phyloP scores from a whole-genome alignment of 2,888 invertebrate genomes.

The Aleiodes testaceus region DNA sequence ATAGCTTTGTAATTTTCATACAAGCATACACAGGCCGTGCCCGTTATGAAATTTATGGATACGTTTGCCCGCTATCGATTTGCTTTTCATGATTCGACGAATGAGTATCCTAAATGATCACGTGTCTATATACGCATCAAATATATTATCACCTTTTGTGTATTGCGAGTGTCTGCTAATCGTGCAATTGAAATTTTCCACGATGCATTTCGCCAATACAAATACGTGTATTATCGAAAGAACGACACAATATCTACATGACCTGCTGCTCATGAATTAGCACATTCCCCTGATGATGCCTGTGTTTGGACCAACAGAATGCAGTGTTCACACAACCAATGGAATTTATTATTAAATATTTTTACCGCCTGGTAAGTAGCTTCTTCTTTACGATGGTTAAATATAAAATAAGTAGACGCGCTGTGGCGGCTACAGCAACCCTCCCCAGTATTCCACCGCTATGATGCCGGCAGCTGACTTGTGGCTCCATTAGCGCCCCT shows the following conservation, averaged over 20 bases:
- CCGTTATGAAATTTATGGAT: constrained; percentile 62
- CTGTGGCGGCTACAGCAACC: constrained; percentile 53
- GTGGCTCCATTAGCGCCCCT: constrained; percentile 72
- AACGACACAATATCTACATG: too few species aligned
- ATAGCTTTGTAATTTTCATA: constrained; percentile 74
- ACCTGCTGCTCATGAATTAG: constrained; percentile 1
- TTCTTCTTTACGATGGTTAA: constrained; percentile 72
- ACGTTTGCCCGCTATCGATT: constrained; percentile 65
- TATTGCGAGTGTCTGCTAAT: too few species aligned
- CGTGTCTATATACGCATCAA: not conserved
- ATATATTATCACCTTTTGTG: too few species aligned
- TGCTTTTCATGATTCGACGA: constrained; percentile 44
- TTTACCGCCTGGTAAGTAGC: constrained; percentile 68
- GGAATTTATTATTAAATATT: constrained; percentile 69
- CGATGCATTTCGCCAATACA: too few species aligned
- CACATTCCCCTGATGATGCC: not conserved
- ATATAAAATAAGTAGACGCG: constrained; percentile 72
- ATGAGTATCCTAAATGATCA: constrained; percentile 38
- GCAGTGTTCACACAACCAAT: constrained; percentile 24
- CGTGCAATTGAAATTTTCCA: too few species aligned
- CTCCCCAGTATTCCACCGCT: constrained; percentile 44
- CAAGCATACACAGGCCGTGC: constrained; percentile 63
- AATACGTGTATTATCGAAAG: too few species aligned
- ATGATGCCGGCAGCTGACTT: constrained; percentile 70
- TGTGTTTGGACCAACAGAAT: not conserved